Base-by-base conservation (phyloP, 2,113 vertebrate genomes). In the Rhegmatorhina hoffmannsi region DNA sequence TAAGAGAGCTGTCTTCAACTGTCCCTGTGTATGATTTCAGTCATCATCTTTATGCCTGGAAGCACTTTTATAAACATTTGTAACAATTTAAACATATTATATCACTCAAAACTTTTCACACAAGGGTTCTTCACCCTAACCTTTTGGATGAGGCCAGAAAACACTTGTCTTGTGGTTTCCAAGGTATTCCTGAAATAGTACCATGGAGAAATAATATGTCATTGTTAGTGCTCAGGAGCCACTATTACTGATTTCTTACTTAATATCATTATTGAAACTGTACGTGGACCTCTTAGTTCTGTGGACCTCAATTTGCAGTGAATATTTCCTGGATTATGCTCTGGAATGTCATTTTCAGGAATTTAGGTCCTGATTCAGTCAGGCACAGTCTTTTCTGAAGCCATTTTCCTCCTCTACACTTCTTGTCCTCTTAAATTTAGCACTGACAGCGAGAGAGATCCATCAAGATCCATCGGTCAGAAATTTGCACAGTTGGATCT, bases 41-140 rank as follows among this genome's bases (percentile, higher is more conserved):
- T 86, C 93, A 94, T 94, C 89, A 88, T 87, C 95, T 97, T 95
- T 93, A 96, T 96, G 91, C 93, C 94, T 96, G 85, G 92, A 85
- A 95, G 94, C 67, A 87, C 96, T 96, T 95, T 97, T 91, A 94
- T 95, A 94, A 95, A 95, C 88, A 89, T 96, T 90, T 90, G 64
- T 97, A 89, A 95, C 74, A 96, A 94, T 87, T 96, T 96, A 85
- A 84, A 90, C 90, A 93, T 96, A 96, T 96, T 96, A 92, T 84
- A 81, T 90, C 86, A 77, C 95, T 96, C 85, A 94, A 95, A 97
- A 94, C 89, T 96, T 94, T 91, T 92, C 89, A 88, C 85, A 83
- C 59, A 88, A 95, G 94, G 14, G 78, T 95, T 90, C 88, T 96
- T 95, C 95, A 96, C 92, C 89, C 74, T 95, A 97, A 94, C 95